Evolutionary conservation across 1,140 invertebrate genomes (phyloP), one percentile per base, ranked within the genome.

Genomic region (Scaptomyza pallida): DNA sequence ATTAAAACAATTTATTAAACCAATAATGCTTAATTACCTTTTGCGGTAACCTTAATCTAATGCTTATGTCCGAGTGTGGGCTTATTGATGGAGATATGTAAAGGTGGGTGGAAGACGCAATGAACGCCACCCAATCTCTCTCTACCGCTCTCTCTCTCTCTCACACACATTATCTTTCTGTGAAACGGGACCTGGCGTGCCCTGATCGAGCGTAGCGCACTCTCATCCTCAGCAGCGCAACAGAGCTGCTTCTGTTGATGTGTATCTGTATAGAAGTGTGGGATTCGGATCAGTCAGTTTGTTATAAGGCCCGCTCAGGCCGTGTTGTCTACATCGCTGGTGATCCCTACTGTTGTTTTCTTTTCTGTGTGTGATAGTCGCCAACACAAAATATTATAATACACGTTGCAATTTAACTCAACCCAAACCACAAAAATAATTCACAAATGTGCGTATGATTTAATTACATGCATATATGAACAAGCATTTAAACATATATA

Each of bases 391-490:
- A 33, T n/a, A n/a, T n/a, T n/a, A 43, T 19, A 52, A 57, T n/a
- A 40, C 40, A 51, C 57, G 47, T 54, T 71, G 52, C 52, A 69
- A 51, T 54, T 5, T 23, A 33, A 52, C 33, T 52, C 35, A 61
- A 41, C 35, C 21, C 30, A 30, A 12, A 13, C 16, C 43, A 72
- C 59, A 45, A 43, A 67, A 64, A 76, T 21, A 77, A 77, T 33
- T 60, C n/a, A 81, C 52, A 68, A 45, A 77, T 81, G 62, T 69
- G 52, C 33, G 13, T 44, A 48, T 62, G 30, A 50, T 52, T 56
- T 21, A 26, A 61, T 30, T 55, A 68, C 26, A 54, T 71, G 51
- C 44, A 37, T 33, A 73, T 15, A 56, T 15, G 9, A 16, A n/a
- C 13, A 30, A 16, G 3, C 33, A 17, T 43, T 43, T 16, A 21